A percentile compares a stretch with the other conserved stretches of the same genome.
Conservation (phyloP, 37 sponge, comb jelly and placozoan species). For the Eunapius fragilis region DNA sequence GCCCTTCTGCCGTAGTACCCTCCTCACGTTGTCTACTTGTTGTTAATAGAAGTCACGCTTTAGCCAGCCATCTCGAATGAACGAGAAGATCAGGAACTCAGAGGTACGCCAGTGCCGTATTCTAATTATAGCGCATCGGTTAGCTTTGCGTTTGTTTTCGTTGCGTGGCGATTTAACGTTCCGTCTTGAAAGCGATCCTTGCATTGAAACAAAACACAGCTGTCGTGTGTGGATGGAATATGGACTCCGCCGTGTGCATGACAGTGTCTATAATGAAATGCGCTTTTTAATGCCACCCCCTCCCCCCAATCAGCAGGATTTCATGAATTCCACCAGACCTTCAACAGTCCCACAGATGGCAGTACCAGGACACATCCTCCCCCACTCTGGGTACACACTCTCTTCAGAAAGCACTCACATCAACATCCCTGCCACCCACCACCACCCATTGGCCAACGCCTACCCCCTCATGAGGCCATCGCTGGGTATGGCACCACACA, state of each 20-base stretch:
- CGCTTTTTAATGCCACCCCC: background rate
- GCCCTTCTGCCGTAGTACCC: background rate
- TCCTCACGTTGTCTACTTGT: background rate
- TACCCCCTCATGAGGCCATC: constrained; percentile 7
- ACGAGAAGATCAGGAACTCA: constrained; percentile 54
- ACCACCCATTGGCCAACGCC: background rate
- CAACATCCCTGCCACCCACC: background rate
- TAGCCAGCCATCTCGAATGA: constrained; percentile 37
- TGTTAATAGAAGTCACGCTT: background rate
- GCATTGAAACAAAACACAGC: background rate
- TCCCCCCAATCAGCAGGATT: no score
- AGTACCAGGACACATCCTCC: background rate
- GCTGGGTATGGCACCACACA: background rate
- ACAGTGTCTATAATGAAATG: background rate
- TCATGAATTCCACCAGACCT: background rate
- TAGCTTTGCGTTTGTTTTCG: background rate
- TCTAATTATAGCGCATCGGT: constrained; percentile 66
- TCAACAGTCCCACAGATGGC: background rate
- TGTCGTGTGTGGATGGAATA: no score
- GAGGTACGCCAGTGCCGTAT: constrained; percentile 31
- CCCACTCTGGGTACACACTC: no score
- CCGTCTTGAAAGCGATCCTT: background rate
- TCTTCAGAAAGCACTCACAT: no score
- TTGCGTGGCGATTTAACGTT: background rate
- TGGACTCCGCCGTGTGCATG: background rate